Conservation (phyloP, 2,888 invertebrate genomes). For the Eubasilissa splendida region DNA sequence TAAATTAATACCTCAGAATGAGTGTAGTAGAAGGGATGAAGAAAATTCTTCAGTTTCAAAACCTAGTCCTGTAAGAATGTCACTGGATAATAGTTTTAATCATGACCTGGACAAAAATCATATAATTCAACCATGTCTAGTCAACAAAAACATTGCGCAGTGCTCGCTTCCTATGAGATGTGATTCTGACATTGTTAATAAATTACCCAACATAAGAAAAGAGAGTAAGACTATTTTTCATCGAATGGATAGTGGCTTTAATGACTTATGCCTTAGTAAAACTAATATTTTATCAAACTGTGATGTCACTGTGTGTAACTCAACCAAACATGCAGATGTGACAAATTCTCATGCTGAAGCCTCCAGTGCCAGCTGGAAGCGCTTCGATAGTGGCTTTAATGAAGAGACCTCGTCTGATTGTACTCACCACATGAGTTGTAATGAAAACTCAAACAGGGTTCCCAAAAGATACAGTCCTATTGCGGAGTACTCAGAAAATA, state of each 20-base stretch:
- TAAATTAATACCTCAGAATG: not conserved
- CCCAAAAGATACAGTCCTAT: conserved; percentile 62
- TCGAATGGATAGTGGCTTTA: conserved; percentile 65
- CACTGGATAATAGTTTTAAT: conserved; percentile 68
- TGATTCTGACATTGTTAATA: not conserved
- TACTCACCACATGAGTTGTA: conserved; percentile 44
- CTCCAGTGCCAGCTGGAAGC: conserved; percentile 70
- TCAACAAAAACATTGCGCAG: not conserved
- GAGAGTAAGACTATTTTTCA: not conserved
- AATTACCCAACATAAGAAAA: not conserved
- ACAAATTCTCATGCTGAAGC: conserved; percentile 63
- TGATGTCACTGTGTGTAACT: conserved; percentile 51
- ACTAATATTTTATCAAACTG: conserved; percentile 7
- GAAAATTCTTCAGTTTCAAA: not conserved
- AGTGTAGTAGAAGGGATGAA: not conserved
- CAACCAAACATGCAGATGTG: conserved; percentile 41
- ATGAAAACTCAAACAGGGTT: conserved; percentile 52
- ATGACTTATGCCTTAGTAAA: conserved; percentile 67
- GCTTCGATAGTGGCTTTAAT: conserved; percentile 70
- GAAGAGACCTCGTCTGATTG: conserved; percentile 68
- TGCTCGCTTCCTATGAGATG: too few relatives aligned
- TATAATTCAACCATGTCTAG: not conserved
- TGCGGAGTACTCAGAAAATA: conserved; percentile 65
- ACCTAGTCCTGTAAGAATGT: conserved; percentile 66
- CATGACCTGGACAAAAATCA: conserved; percentile 64